Percentiles rank a stretch among this genome's conserved stretches.
phyloP scores from a whole-genome alignment of 2,888 invertebrate species.

The Alentia gelatinosa region DNA sequence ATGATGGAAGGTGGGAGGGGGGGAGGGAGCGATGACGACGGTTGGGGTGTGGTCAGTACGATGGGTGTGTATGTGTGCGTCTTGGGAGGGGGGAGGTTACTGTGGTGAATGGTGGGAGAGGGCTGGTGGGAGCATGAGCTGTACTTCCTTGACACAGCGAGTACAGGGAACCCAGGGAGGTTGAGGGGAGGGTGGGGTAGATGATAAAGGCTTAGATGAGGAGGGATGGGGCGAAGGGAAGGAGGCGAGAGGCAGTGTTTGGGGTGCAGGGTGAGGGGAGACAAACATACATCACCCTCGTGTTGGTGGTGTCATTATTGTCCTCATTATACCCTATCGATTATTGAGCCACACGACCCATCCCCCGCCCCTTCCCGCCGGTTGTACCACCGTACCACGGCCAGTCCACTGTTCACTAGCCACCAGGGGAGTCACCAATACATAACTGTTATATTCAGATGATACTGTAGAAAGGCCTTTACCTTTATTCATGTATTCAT shows the following conservation, averaged over 20 bases:
- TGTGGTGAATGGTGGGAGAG: not conserved
- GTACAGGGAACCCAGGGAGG: too few relatives aligned
- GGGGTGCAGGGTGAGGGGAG: not conserved
- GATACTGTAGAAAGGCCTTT: too few relatives aligned
- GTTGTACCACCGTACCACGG: not conserved
- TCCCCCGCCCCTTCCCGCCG: not conserved
- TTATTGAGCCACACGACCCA: not conserved
- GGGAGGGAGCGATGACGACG: not conserved
- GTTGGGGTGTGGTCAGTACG: not conserved
- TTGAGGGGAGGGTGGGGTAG: too few relatives aligned
- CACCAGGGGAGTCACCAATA: too few relatives aligned
- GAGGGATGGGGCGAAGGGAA: not conserved
- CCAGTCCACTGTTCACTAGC: too few relatives aligned
- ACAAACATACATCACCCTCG: not conserved
- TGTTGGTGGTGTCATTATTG: slow-evolving; percentile 16
- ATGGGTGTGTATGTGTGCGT: not conserved
- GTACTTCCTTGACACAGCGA: too few relatives aligned
- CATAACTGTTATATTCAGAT: too few relatives aligned
- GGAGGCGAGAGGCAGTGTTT: not conserved
- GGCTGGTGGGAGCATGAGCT: too few relatives aligned
- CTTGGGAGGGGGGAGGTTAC: not conserved
- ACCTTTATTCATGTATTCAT: too few relatives aligned
- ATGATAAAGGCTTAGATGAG: too few relatives aligned
- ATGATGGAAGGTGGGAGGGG: not conserved
- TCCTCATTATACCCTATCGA: slow-evolving; percentile 4